Evolutionary conservation across 1,140 invertebrate species (phyloP), one percentile per base, ranked within the genome.

Genomic region (Battus philenor): DNA sequence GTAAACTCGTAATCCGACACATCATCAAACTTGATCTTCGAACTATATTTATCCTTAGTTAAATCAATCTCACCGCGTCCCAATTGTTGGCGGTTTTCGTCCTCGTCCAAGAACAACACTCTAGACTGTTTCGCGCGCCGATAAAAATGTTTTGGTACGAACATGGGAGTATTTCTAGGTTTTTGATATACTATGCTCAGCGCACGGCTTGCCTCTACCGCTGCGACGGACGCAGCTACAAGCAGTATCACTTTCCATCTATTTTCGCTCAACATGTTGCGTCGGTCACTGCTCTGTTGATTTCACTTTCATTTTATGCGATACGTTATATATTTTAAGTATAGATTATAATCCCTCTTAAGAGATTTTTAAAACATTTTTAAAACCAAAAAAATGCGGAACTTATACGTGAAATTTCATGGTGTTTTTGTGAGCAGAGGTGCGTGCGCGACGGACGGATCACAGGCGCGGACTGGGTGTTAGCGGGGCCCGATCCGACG

Each of bases 201-300:
- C 50, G 78, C 78, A 36, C 69, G 72, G 51, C 59, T 74, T 47
- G 74, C 58, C 51, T 83, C 80, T 47, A 56, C 68, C 15, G 71
- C 68, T 8, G 59, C 67, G 24, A 72, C 64, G 16, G 74, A 59
- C 46, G 74, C 71, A 31, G 64, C 66, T 22, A 81, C 53, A 22
- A 86, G 48, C 49, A 87, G 50, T 51, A 86, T 58, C 49, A 86
- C 74, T 80, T 86, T 87, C 85, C 77, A 86, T 63, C 51, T 68
- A 59, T 73, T 74, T 69, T 74, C 79, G 65, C 71, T 75, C 9
- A 78, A 75, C 85, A 87, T 87, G 55, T 78, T 81, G 66, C 15
- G 10, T 44, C 75, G 80, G 75, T 79, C 75, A 83, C 56, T 77
- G 74, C 52, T 58, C 74, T 48, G 50, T 33, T 11, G 57, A 53